Evolutionary conservation across 2,113 vertebrate species (phyloP).

Genomic region (Epinephelus cyanopodus): DNA sequence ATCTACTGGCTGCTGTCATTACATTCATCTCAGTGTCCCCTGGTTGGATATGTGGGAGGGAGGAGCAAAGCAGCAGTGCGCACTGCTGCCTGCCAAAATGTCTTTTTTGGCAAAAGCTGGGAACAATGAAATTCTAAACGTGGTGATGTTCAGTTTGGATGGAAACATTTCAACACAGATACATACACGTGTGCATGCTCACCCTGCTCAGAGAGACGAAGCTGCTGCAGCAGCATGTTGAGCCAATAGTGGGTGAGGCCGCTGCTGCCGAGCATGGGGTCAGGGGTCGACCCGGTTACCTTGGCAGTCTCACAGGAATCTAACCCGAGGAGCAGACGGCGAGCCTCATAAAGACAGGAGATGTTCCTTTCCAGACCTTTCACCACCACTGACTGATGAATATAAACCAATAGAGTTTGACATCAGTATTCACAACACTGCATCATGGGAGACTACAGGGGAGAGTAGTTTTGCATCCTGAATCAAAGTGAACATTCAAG

Average conservation of each 20-base stretch:
- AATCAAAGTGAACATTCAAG: conserved; percentile 12
- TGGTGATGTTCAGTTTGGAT: background rate
- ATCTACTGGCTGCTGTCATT: background rate
- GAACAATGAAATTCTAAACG: background rate
- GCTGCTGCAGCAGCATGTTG: conserved; percentile 84
- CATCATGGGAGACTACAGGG: conserved; percentile 5
- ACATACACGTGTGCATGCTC: conserved; percentile 25
- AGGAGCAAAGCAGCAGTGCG: too few species aligned
- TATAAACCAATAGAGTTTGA: conserved; percentile 26
- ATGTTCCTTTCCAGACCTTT: conserved; percentile 87
- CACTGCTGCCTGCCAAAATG: too few species aligned
- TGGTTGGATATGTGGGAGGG: too few species aligned
- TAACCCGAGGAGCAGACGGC: conserved; percentile 80
- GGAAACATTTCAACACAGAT: background rate
- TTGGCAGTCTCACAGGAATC: conserved; percentile 76
- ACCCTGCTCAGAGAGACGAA: conserved; percentile 83
- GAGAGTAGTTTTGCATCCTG: conserved; percentile 16
- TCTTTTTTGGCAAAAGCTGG: too few species aligned
- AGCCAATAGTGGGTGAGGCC: conserved; percentile 83
- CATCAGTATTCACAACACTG: conserved; percentile 30
- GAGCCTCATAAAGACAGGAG: conserved; percentile 82
- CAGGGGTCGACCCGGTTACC: conserved; percentile 65
- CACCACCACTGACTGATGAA: conserved; percentile 85
- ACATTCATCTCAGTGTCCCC: too few species aligned
- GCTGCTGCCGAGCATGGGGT: conserved; percentile 62